Evolutionary conservation across 2,113 vertebrate genomes (phyloP).

Genomic region (Hypomesus transpacificus): DNA sequence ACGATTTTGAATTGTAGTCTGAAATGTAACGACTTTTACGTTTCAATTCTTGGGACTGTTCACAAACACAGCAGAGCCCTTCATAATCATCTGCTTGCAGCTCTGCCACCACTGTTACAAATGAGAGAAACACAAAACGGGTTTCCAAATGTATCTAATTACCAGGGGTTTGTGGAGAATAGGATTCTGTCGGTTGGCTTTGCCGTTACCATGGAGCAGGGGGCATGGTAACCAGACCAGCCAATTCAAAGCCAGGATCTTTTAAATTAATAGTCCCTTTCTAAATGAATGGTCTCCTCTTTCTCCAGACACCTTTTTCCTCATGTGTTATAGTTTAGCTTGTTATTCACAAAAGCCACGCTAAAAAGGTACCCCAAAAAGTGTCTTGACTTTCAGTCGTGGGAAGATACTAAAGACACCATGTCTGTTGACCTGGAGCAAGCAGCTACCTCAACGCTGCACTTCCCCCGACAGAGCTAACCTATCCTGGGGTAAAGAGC

Average conservation of each 20-base stretch:
- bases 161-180: slow-evolving; percentile 13
- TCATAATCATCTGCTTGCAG: slow-evolving; percentile 17
- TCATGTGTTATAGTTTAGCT: no score
- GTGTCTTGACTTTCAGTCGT: no score
- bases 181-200: slow-evolving; percentile 18
- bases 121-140: slow-evolving; percentile 6
- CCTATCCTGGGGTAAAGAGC: no score
- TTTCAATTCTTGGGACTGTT: background rate
- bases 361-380: no score
- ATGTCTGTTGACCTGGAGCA: no score
- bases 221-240: slow-evolving; percentile 13
- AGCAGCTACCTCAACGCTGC: no score
- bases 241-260: background rate
- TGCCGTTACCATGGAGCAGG: slow-evolving; percentile 32
- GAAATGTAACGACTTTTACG: background rate
- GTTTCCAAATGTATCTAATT: slow-evolving; percentile 31
- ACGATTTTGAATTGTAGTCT: slow-evolving; percentile 23
- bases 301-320: background rate
- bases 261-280: background rate
- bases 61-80: slow-evolving; percentile 24
- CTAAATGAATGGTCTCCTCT: background rate
- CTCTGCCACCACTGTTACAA: slow-evolving; percentile 15
- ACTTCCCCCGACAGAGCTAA: no score
- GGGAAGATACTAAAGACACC: no score
- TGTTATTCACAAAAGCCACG: no score